Evolutionary conservation across 37 sponge, comb jelly and placozoan species (phyloP).

Genomic region (Dysidea cf. avara): DNA sequence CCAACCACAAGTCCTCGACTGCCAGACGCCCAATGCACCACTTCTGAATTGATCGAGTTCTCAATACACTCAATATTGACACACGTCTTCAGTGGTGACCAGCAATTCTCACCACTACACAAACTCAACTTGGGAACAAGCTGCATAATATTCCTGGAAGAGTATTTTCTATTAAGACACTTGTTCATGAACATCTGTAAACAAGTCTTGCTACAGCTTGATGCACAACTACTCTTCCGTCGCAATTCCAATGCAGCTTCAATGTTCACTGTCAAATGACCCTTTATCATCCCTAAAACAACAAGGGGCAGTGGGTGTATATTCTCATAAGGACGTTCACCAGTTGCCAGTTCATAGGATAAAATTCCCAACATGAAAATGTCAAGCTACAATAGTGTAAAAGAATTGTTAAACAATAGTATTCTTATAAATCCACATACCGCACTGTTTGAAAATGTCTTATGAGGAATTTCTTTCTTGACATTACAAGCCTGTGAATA

Average conservation of each 20-base stretch:
- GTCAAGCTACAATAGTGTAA: slow-evolving; percentile 30
- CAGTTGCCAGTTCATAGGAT: slow-evolving; percentile 74
- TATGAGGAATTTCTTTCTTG: too few species aligned
- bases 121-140: slow-evolving; percentile 58
- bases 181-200: slow-evolving; percentile 57
- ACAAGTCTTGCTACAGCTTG: slow-evolving; percentile 64
- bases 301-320: slow-evolving; percentile 48
- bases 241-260: slow-evolving; percentile 49
- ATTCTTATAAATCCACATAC: neutral
- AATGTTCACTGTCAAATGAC: slow-evolving; percentile 52
- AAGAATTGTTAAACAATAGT: neutral
- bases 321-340: slow-evolving; percentile 57
- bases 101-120: slow-evolving; percentile 64
- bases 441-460: neutral
- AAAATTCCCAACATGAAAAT: slow-evolving; percentile 65
- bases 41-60: slow-evolving; percentile 28
- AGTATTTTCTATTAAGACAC: slow-evolving; percentile 26
- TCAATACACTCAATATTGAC: slow-evolving; percentile 69
- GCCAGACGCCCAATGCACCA: slow-evolving; percentile 83
- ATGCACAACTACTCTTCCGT: too few species aligned
- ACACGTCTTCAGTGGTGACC: slow-evolving; percentile 61
- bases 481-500: too few species aligned
- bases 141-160: neutral
- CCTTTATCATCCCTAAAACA: slow-evolving; percentile 40
- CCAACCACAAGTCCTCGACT: slow-evolving; percentile 82